phyloP scores from a whole-genome alignment of 2,113 vertebrate genomes.

The Phylloscopus trochilus region DNA sequence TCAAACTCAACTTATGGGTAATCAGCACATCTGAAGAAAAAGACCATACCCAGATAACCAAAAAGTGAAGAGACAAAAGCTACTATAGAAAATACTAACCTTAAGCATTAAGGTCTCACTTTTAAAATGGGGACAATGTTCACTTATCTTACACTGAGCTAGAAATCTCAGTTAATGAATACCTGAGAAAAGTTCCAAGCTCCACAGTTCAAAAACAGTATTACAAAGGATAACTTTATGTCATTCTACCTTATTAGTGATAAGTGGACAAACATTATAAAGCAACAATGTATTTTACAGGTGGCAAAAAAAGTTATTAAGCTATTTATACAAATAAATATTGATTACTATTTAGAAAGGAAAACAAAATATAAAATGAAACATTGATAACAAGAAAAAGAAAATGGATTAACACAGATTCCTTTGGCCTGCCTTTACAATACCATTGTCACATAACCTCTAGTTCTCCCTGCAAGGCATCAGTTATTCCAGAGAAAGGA shows the following conservation, averaged over 20 bases:
- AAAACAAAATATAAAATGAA: neutral
- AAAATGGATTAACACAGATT: neutral
- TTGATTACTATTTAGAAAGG: neutral
- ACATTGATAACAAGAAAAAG: neutral
- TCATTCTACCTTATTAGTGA: neutral
- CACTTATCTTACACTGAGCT: neutral
- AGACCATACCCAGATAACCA: neutral
- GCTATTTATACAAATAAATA: neutral
- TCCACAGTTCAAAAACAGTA: neutral
- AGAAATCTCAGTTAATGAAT: conserved; percentile 27
- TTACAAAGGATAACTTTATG: neutral
- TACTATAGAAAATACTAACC: neutral
- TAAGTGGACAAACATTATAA: neutral
- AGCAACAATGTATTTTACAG: neutral
- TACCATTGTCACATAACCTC: neutral
- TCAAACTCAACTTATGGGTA: neutral
- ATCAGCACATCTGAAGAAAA: conserved; percentile 31
- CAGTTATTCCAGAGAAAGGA: neutral
- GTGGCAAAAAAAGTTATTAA: neutral
- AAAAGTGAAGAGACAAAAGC: conserved; percentile 22
- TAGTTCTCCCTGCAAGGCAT: neutral
- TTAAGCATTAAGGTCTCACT: neutral
- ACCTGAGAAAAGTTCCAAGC: neutral
- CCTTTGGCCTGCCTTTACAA: neutral
- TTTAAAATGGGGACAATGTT: neutral